Evolutionary conservation across 2,113 vertebrate genomes (phyloP).

Genomic region (Calidris pygmaea): DNA sequence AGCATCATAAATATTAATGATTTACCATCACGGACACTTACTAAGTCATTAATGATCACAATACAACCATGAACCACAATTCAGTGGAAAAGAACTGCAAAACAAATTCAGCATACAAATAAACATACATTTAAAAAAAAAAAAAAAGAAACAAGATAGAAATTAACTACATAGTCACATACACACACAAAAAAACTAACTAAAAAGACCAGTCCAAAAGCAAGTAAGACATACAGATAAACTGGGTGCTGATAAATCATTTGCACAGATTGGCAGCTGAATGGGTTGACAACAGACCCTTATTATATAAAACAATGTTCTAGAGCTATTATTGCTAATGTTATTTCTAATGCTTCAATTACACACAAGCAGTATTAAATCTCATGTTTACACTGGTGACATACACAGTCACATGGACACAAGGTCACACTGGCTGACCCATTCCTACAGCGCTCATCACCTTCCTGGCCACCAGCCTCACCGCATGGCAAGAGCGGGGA

Average conservation of each 20-base stretch:
- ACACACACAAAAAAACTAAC: neutral
- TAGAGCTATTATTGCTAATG: neutral
- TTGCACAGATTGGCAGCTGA: neutral
- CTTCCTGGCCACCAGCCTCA: neutral
- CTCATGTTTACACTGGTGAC: neutral
- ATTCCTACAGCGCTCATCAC: neutral
- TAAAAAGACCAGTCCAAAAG: neutral
- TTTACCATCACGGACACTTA: neutral
- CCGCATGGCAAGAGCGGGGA: accelerated
- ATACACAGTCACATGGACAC: neutral
- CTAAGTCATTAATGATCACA: neutral
- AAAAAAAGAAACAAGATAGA: neutral
- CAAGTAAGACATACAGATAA: neutral
- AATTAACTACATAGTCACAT: neutral
- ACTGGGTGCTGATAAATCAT: neutral
- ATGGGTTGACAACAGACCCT: neutral
- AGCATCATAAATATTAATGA: neutral
- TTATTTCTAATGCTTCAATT: neutral
- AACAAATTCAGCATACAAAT: neutral
- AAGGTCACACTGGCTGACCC: neutral
- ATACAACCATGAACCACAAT: neutral
- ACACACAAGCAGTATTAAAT: neutral
- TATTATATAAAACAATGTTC: neutral
- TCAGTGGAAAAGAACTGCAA: neutral
- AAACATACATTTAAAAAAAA: neutral